Base-by-base conservation (phyloP, 37 sponge, comb jelly and placozoan species). In the Bolinopsis microptera region DNA sequence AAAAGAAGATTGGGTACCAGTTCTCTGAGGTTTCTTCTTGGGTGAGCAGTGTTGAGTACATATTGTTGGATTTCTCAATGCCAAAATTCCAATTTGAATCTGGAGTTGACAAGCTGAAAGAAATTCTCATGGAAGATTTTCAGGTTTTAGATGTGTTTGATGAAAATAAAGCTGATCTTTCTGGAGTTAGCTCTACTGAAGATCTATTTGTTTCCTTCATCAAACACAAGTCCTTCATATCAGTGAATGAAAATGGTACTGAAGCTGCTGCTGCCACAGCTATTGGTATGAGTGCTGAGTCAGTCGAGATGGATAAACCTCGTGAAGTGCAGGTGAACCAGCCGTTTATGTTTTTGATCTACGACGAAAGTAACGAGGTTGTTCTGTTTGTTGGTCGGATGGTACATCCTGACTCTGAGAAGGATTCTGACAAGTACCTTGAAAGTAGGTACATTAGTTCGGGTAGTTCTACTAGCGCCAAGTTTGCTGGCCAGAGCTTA, bases 181-280 rank as follows among this genome's bases (percentile, higher is more conserved):
- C 39, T 83, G 88, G 88, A 3, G 23, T 83, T 5, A 40, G 41
- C 22, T 13, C 5, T 22, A 23, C 38, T 22, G 22, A 31, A 25
- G 48, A 83, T 25, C 8, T 83, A 31, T 83, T 83, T 83, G 88
- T 83, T 8, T 38, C 41, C 26, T 26, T 26, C 39, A 23, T 83
- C 8, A 32, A 26, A 26, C 88, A 83, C 39, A 13, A 83, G 48
- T n/a, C 88, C 23, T 39, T 38, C 31, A 40, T 83, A 23, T n/a
- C 39, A 8, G 88, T 83, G 8, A 24, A 83, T 31, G 88, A 83
- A 24, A 39, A 83, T 9, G 39, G 88, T 9, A 83, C 41, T 83
- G 88, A 30, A 32, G 88, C 88, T 83, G 88, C 88, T 33, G 88
- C 88, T 18, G 88, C 88, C 8, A 31, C 88, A 30, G 88, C 41